These are phyloP conservation scores for Lamellibrachia satsuma DNA, from an alignment of 2,888 invertebrate genomes.

Conservation along the genomic window DNA sequence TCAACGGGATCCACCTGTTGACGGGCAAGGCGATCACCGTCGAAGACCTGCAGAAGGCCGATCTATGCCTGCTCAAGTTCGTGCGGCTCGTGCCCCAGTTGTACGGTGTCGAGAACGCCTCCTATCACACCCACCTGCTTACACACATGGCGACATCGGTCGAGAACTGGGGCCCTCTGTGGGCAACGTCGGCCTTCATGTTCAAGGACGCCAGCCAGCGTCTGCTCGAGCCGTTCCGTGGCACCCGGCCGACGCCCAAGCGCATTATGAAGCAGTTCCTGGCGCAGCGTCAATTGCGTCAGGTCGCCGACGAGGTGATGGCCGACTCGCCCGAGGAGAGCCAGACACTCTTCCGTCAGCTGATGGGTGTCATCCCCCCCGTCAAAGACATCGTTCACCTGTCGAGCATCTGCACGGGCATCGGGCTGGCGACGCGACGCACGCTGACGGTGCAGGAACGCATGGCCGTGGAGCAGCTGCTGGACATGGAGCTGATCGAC, in stretches of 20 bases:
- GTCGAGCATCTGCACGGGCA: constrained; percentile 21
- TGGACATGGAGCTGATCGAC: constrained; percentile 12
- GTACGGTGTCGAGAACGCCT: constrained; percentile 19
- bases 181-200: constrained; percentile 25
- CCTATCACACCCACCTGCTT: constrained; percentile 13
- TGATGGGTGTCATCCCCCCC: constrained; percentile 21
- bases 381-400: not conserved
- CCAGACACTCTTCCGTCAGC: not conserved
- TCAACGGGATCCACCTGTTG: constrained; percentile 26
- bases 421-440: constrained; percentile 7
- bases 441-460: constrained; percentile 24
- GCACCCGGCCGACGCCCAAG: constrained; percentile 8
- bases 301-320: constrained; percentile 24
- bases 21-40: not conserved
- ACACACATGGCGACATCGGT: constrained; percentile 20
- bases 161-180: constrained; percentile 25
- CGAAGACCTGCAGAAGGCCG: constrained; percentile 18
- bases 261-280: constrained; percentile 24
- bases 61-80: constrained; percentile 26
- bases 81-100: constrained; percentile 21
- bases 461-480: constrained; percentile 21
- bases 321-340: not conserved
- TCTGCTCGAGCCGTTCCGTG: constrained; percentile 21
- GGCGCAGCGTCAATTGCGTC: constrained; percentile 22
- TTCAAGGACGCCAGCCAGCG: constrained; percentile 19